Conservation (phyloP, 2,888 invertebrate genomes). For the Calameuta pallipes region DNA sequence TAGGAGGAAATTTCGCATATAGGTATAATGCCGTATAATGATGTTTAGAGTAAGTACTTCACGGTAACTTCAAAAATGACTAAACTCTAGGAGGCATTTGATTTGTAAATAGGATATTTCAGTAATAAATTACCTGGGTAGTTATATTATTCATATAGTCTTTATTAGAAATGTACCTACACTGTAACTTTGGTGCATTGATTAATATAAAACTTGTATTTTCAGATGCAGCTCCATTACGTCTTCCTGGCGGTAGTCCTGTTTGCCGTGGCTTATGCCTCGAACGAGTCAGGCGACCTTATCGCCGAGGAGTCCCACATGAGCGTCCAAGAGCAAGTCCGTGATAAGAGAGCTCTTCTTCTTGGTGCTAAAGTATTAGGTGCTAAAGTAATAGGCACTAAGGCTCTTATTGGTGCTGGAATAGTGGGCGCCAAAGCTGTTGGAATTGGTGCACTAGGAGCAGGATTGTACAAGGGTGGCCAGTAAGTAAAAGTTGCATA, state of each 20-base stretch:
- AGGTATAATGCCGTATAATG: not conserved
- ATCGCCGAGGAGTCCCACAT: not conserved
- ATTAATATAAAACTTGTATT: not conserved
- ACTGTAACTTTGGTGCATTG: not conserved
- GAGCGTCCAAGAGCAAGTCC: constrained; percentile 9
- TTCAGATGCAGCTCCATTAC: constrained; percentile 39
- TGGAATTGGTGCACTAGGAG: constrained; percentile 39
- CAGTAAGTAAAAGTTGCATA: not conserved
- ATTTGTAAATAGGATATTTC: not conserved
- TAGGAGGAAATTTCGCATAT: not conserved
- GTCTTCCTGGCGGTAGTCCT: constrained; percentile 26
- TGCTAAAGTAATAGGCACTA: constrained; percentile 27
- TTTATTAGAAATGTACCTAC: not conserved
- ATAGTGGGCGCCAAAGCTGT: constrained; percentile 26
- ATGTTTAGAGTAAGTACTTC: not conserved
- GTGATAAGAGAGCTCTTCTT: constrained; percentile 42
- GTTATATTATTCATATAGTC: not conserved
- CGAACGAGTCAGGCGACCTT: constrained; percentile 6
- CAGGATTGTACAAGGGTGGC: constrained; percentile 33
- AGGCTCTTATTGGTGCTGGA: constrained; percentile 35
- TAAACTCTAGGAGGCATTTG: not conserved
- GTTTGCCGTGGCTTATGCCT: constrained; percentile 35
- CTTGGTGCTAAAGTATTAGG: constrained; percentile 25
- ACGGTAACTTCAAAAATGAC: not conserved
- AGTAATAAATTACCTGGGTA: not conserved